Base-by-base conservation (phyloP, 2,888 invertebrate genomes). In the Hofmannophila pseudospretella region DNA sequence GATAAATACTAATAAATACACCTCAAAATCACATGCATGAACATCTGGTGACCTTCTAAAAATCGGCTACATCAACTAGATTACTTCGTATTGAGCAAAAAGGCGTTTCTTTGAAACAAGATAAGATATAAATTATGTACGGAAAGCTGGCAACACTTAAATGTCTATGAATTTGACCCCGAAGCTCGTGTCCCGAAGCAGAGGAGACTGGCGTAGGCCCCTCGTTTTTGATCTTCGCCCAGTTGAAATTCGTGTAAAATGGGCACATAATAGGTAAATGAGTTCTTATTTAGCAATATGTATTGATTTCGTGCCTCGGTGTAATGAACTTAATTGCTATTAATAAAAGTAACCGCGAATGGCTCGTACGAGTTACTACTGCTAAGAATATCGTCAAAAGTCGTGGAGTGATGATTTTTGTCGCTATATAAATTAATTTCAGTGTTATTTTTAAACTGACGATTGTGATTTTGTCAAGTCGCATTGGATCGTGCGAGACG, bases 81-180 rank as follows among this genome's bases (percentile, higher is more conserved):
- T 12, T 16, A 13, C 5, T n/a, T 8, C 27, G 1, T 11, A 12
- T 3, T 1, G 30, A 11, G 29, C 32, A 19, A 25, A 22, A 29
- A 7, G 2, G 27, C 7, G 20, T 16, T 41, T 34, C 33, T 20
- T 41, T 10, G 4, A 25, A 38, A 32, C 8, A 34, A 5, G 30
- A 29, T 32, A 27, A 28, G 8, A 34, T 28, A 38, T 43, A 33
- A 34, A 41, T n/a, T 12, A n/a, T 10, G 13, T 26, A 28, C 8
- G 26, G n/a, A 25, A 26, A 14, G 13, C 59, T 76, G 76, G 86
- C 78, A 87, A 85, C 82, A 71, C 81, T 67, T 49, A 58, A 58
- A 67, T 79, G 78, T 87, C 86, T 86, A 85, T 85, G 86, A 85
- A 71, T 85, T 86, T 87, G 87, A 87, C 87, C 87, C 84, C 87